A percentile compares a stretch with the other conserved stretches of the same genome.
Conservation (phyloP, 2,113 vertebrate genomes). For the Macquaria ambigua region DNA sequence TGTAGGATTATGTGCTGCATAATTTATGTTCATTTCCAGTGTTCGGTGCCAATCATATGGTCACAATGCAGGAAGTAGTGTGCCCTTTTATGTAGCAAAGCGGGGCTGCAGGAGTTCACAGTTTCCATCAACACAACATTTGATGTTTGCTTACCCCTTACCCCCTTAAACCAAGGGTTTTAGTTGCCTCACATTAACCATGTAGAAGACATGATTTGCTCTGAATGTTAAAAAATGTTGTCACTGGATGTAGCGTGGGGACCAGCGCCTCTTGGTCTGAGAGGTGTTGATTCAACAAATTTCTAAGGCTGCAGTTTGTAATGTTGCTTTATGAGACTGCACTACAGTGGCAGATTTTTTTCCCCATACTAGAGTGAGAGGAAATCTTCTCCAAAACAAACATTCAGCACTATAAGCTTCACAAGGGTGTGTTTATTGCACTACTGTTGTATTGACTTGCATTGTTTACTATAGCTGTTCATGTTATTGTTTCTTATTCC, state of each 20-base stretch:
- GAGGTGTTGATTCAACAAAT: neutral
- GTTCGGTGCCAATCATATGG: neutral
- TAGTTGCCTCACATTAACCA: neutral
- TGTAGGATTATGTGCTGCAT: neutral
- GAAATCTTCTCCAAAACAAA: slow-evolving; percentile 16
- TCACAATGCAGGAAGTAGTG: neutral
- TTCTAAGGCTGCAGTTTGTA: slow-evolving; percentile 7
- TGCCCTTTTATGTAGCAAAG: neutral
- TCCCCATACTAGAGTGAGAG: neutral
- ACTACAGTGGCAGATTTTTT: neutral
- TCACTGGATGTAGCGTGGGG: neutral
- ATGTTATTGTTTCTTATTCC: slow-evolving; percentile 37
- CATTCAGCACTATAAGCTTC: neutral
- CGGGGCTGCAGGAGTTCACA: neutral
- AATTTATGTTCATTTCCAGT: neutral
- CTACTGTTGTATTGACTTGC: slow-evolving; percentile 12
- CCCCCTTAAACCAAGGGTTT: too few relatives aligned
- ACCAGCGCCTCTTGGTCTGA: neutral
- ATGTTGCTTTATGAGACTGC: neutral
- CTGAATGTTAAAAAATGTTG: neutral
- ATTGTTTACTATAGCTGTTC: slow-evolving; percentile 29
- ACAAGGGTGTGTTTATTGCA: neutral
- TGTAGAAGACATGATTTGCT: neutral
- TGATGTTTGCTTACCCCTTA: too few relatives aligned
- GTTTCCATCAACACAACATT: neutral